phyloP scores from a whole-genome alignment of 2,888 invertebrate genomes.

The Coelinius sp. region DNA sequence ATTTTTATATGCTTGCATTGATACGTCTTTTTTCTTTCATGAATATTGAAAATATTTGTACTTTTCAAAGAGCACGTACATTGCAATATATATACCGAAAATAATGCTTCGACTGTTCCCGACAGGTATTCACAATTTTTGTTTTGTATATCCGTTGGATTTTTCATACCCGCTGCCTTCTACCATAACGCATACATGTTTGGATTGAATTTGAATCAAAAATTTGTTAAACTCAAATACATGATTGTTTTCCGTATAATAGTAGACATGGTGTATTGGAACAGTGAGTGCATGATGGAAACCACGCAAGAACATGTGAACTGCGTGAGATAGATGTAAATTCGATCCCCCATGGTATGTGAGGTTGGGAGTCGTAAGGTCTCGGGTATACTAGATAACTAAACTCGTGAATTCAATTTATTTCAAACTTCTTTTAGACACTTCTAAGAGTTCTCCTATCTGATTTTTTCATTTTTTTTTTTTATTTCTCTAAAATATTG shows the following conservation, averaged over 20 bases:
- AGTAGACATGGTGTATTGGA: background rate
- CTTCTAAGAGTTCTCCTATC: conserved; percentile 56
- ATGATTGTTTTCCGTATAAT: background rate
- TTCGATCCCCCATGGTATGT: conserved; percentile 33
- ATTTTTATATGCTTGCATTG: background rate
- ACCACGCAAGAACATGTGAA: conserved; percentile 21
- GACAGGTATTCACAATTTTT: conserved; percentile 23
- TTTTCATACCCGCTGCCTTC: conserved; percentile 6
- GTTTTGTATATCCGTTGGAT: conserved; percentile 1
- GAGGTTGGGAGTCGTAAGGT: conserved; percentile 29
- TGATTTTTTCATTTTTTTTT: conserved; percentile 12
- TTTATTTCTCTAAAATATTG: background rate
- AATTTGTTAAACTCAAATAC: background rate
- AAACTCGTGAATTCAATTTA: conserved; percentile 44
- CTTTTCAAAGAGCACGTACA: conserved; percentile 11
- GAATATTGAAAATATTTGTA: conserved; percentile 14
- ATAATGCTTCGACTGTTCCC: background rate
- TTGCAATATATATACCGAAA: conserved; percentile 17
- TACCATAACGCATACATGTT: no score
- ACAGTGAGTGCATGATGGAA: conserved; percentile 20
- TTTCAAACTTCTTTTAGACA: conserved; percentile 46
- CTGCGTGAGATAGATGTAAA: conserved; percentile 53
- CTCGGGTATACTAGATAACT: conserved; percentile 16
- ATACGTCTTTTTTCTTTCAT: background rate
- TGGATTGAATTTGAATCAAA: no score